These are phyloP conservation scores for Microcebus murinus DNA, from an alignment of 2,113 vertebrate species.

Conservation along the genomic window DNA sequence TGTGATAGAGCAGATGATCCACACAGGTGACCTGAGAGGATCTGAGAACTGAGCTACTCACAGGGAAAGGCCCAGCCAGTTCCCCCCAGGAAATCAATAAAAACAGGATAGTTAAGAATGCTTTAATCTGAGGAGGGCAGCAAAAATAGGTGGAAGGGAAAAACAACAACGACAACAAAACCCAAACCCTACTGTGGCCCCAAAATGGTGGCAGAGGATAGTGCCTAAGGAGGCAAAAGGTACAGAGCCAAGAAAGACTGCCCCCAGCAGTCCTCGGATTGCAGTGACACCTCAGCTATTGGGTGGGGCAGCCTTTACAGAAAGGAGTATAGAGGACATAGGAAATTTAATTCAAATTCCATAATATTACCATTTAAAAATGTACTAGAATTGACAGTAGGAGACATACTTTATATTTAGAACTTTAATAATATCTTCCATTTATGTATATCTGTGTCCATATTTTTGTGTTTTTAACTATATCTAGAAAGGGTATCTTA, in stretches of 20 bases:
- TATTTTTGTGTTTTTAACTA: constrained; percentile 19
- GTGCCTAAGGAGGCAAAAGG: neutral
- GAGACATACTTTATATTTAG: neutral
- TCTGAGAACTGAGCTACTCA: neutral
- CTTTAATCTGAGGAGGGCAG: neutral
- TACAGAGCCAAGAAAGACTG: constrained; percentile 17
- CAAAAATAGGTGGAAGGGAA: neutral
- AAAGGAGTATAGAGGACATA: neutral
- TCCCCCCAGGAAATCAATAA: neutral
- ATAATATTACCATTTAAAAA: neutral
- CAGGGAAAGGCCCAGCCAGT: neutral
- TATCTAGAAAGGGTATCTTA: neutral
- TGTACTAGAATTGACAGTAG: neutral
- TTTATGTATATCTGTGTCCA: neutral
- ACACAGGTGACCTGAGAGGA: neutral
- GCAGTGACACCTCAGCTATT: constrained; percentile 14
- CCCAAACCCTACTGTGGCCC: neutral
- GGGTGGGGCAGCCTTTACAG: constrained; percentile 69
- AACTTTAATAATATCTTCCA: neutral
- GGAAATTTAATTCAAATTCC: constrained; percentile 31
- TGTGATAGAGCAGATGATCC: neutral
- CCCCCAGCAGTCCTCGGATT: neutral
- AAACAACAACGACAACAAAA: neutral
- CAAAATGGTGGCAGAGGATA: neutral
- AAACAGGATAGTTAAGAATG: neutral